These are phyloP conservation scores for Orbicella faveolata DNA, from an alignment of 64 coral and sea anemone genomes.

Conservation along the genomic window DNA sequence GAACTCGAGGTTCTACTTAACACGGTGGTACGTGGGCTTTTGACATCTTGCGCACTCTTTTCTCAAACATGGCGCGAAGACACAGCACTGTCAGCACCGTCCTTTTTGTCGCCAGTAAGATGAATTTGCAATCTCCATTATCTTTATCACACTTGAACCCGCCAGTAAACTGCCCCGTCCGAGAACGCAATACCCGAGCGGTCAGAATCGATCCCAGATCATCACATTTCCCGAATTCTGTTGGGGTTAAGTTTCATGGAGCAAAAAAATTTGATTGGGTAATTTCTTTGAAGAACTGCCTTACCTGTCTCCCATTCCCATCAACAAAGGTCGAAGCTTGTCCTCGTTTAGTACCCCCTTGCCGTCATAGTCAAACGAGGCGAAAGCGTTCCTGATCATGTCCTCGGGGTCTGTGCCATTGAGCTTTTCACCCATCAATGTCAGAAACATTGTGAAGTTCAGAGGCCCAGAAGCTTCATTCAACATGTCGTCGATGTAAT, in stretches of 20 bases:
- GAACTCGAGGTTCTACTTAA: too few species aligned
- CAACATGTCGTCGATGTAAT: slow-evolving; percentile 53
- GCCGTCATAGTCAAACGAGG: slow-evolving; percentile 28
- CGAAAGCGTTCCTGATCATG: slow-evolving; percentile 55
- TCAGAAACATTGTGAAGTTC: slow-evolving; percentile 75
- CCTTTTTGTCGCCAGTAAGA: too few species aligned
- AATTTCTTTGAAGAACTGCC: background rate
- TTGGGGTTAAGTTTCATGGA: background rate
- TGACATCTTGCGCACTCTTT: too few species aligned
- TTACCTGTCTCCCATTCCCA: slow-evolving; percentile 63
- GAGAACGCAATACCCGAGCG: too few species aligned
- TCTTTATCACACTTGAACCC: too few species aligned
- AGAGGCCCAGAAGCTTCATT: slow-evolving; percentile 50
- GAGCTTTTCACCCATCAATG: slow-evolving; percentile 64
- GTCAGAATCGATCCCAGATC: too few species aligned
- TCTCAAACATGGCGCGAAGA: too few species aligned
- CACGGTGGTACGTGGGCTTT: too few species aligned
- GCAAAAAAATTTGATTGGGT: background rate
- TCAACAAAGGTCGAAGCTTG: slow-evolving; percentile 10
- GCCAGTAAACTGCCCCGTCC: too few species aligned
- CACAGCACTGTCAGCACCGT: too few species aligned
- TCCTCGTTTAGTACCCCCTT: slow-evolving; percentile 42
- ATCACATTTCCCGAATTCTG: too few species aligned
- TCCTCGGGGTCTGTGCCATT: slow-evolving; percentile 69
- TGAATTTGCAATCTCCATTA: too few species aligned